Evolutionary conservation across 1,140 invertebrate genomes (phyloP).

Genomic region (Metaphire vulgaris): DNA sequence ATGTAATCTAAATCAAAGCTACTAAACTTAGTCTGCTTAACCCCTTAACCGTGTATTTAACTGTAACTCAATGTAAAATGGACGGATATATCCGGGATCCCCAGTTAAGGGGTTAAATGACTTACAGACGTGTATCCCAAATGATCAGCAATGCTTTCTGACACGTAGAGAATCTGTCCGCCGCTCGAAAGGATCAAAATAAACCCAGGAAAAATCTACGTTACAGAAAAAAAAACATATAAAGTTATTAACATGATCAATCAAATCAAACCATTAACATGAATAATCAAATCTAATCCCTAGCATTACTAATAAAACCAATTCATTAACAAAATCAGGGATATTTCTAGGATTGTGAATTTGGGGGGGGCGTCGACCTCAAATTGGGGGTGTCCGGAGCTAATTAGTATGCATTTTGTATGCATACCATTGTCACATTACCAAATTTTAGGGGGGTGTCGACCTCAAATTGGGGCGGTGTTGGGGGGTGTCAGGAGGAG

Average conservation of each 20-base stretch:
- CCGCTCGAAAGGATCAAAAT: background rate
- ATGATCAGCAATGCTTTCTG: background rate
- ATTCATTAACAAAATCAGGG: background rate
- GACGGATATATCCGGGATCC: too few relatives aligned
- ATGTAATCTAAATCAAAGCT: background rate
- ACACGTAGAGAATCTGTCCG: background rate
- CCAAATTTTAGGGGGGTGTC: too few relatives aligned
- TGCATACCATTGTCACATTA: too few relatives aligned
- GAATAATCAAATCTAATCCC: background rate
- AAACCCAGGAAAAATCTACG: background rate
- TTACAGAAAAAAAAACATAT: background rate
- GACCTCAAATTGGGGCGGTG: too few relatives aligned
- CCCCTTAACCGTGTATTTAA: background rate
- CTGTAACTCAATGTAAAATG: background rate
- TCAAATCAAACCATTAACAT: background rate
- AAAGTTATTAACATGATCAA: background rate
- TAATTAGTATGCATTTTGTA: too few relatives aligned
- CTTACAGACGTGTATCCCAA: background rate
- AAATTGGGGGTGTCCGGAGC: too few relatives aligned
- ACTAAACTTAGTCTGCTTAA: background rate
- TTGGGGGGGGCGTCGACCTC: background rate
- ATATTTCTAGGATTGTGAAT: background rate
- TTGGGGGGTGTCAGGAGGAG: too few relatives aligned
- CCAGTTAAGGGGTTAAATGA: background rate
- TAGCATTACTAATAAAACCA: background rate